phyloP scores from a whole-genome alignment of 2,888 invertebrate species.

The Merodon equestris region DNA sequence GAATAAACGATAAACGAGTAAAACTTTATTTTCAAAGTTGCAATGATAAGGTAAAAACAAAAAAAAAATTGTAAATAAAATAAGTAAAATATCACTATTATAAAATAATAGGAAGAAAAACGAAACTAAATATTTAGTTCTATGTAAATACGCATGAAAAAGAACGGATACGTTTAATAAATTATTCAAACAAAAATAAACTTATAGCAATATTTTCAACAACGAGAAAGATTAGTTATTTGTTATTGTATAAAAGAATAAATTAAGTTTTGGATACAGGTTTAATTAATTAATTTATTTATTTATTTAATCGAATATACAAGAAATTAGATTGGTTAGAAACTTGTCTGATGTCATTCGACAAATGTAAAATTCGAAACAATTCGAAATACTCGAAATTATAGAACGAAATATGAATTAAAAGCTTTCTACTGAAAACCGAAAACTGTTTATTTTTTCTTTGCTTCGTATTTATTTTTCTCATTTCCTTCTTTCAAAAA shows the following conservation, averaged over 20 bases:
- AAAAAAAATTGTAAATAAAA: conserved; percentile 38
- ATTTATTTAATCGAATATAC: neutral
- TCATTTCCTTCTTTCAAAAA: too few species aligned
- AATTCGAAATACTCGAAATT: conserved; percentile 6
- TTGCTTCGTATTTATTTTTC: neutral
- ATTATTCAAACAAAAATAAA: conserved; percentile 32
- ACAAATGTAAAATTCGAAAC: conserved; percentile 59
- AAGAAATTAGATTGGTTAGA: neutral
- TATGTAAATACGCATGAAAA: too few species aligned
- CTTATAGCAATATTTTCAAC: conserved; percentile 68
- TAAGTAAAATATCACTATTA: conserved; percentile 7
- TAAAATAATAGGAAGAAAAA: conserved; percentile 3
- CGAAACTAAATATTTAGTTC: conserved; percentile 9
- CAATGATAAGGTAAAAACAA: conserved; percentile 47
- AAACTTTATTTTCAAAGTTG: conserved; percentile 69
- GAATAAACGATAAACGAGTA: conserved; percentile 11
- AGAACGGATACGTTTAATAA: too few species aligned
- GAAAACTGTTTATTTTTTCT: neutral
- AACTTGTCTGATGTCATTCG: conserved; percentile 59
- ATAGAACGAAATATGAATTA: too few species aligned
- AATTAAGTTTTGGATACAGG: neutral
- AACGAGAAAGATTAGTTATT: conserved; percentile 63
- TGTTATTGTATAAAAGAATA: conserved; percentile 33
- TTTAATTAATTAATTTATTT: too few species aligned
- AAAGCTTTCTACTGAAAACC: neutral